Conservation (phyloP, 1,140 invertebrate species). For the Neuroterus valhalla region DNA sequence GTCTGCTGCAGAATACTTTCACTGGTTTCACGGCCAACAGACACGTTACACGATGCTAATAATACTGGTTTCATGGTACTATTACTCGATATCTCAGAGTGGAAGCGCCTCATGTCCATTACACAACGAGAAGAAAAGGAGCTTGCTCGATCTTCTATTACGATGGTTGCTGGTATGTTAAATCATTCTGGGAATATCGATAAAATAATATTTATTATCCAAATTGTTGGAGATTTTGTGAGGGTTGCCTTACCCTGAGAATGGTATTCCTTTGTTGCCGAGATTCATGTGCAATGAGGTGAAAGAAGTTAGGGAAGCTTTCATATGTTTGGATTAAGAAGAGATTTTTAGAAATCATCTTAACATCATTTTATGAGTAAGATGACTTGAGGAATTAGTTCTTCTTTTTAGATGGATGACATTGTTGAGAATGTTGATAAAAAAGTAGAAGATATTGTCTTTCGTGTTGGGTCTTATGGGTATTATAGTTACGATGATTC, state of each 20-base stretch:
- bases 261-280: conserved; percentile 3
- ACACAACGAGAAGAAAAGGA: conserved; percentile 27
- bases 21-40: conserved; percentile 73
- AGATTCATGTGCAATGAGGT: background rate
- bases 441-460: too few species aligned
- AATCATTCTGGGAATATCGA: conserved; percentile 9
- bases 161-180: background rate
- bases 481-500: too few species aligned
- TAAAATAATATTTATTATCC: conserved; percentile 9
- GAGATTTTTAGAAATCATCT: too few species aligned
- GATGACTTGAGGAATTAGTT: too few species aligned
- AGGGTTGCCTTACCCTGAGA: background rate
- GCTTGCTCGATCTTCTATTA: background rate
- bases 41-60: conserved; percentile 69
- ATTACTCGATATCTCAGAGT: conserved; percentile 37
- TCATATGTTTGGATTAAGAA: background rate
- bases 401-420: too few species aligned
- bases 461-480: too few species aligned
- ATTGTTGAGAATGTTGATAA: too few species aligned
- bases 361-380: too few species aligned
- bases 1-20: conserved; percentile 66
- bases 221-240: background rate
- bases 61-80: conserved; percentile 55
- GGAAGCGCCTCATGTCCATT: conserved; percentile 32
- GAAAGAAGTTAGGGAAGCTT: background rate